phyloP scores from a whole-genome alignment of 2,888 invertebrate genomes.

The Caenorhabditis becei region DNA sequence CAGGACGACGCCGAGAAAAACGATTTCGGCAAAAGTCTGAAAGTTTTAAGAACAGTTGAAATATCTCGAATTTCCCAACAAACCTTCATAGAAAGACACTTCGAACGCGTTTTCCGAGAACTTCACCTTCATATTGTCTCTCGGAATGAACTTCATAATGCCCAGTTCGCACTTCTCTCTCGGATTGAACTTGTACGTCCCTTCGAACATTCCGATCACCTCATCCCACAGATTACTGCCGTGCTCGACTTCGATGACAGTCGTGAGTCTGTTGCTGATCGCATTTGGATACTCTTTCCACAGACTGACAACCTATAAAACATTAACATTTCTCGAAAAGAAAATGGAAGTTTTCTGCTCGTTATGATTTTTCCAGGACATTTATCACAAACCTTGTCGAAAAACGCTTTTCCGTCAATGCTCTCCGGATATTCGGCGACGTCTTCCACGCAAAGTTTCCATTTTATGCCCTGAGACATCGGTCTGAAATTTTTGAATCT shows the following conservation, averaged over 20 bases:
- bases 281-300: constrained; percentile 67
- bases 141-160: constrained; percentile 54
- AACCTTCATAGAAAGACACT: constrained; percentile 53
- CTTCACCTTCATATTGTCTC: background rate
- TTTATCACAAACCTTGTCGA: constrained; percentile 59
- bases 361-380: background rate
- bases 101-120: constrained; percentile 58
- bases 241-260: constrained; percentile 41
- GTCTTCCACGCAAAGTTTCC: constrained; percentile 46
- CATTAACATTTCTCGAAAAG: too few relatives aligned
- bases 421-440: constrained; percentile 50
- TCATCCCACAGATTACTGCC: constrained; percentile 40
- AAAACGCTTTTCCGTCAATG: constrained; percentile 57
- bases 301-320: constrained; percentile 57
- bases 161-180: constrained; percentile 24
- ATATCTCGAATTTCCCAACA: too few relatives aligned
- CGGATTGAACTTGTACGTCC: constrained; percentile 18
- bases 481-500: background rate
- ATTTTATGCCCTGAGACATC: constrained; percentile 37
- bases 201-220: constrained; percentile 19
- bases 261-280: constrained; percentile 58
- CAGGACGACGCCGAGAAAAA: too few relatives aligned
- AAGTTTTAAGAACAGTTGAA: too few relatives aligned
- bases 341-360: background rate
- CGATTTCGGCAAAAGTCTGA: too few relatives aligned